Evolutionary conservation across 2,113 vertebrate genomes (phyloP), one percentile per base, ranked within the genome.

Genomic region (Pitta sordida): DNA sequence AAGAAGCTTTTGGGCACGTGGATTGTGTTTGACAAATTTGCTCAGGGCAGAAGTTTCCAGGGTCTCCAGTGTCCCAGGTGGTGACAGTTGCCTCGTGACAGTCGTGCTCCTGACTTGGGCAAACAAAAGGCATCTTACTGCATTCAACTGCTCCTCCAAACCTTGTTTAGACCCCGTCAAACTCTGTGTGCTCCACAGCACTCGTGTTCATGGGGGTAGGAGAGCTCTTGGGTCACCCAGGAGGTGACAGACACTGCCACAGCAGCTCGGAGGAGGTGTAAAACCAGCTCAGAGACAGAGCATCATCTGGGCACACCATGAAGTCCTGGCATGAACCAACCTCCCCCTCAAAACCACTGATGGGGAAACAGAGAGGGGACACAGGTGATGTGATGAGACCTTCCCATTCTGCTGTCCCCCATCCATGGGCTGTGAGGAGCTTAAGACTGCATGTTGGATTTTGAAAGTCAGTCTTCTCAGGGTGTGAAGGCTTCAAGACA

Each of bases 211-310:
- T 30, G 30, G n/a, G 7, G 15, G 15, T 0, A 0, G 52, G 15
- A 43, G 34, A 30, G 43, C n/a, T 52, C 43, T 48, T 3, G 2
- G 23, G 37, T 44, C 52, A 49, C 17, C 21, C 30, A 70, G 24
- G 30, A 52, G 37, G 15, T 1, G 1, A 6, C 8, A 85, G 43
- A 43, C 34, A 81, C 36, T 24, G n/a, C 26, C 29, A 51, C 1
- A 0, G 21, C 36, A 43, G 55, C 30, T 29, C 27, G 20, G 30
- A 27, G 52, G 15, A 44, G 10, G 19, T 6, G 8, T 0, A 18
- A 56, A 65, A 37, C 43, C 65, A 79, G 19, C 44, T 37, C 74
- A 41, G 62, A 88, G 51, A 24, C 51, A 34, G 9, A 64, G 41
- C 60, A 56, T 10, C 51, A 62, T 11, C 48, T 34, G 18, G 36